Percentiles rank a stretch among this genome's conserved stretches.
These are phyloP conservation scores for Synanthedon andrenaeformis DNA, from an alignment of 2,888 invertebrate genomes.

Conservation along the genomic window DNA sequence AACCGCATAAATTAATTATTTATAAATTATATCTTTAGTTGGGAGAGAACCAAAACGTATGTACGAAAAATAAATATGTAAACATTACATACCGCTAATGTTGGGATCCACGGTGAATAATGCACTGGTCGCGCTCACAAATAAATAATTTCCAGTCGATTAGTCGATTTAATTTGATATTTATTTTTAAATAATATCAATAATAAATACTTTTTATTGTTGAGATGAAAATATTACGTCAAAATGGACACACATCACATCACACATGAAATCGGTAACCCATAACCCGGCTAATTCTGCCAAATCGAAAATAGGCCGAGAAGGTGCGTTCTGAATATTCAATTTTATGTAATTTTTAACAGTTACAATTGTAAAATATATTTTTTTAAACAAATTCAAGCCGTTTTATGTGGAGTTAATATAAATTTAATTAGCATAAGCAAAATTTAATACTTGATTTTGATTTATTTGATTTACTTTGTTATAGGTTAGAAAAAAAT, in stretches of 20 bases:
- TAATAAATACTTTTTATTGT: neutral
- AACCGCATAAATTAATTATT: too few relatives aligned
- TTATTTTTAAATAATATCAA: constrained; percentile 9
- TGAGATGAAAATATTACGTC: neutral
- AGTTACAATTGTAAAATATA: neutral
- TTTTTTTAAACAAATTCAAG: too few relatives aligned
- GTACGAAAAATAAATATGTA: neutral
- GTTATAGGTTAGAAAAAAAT: too few relatives aligned
- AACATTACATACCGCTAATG: constrained; percentile 30
- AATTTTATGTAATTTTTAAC: neutral
- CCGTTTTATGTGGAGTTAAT: too few relatives aligned
- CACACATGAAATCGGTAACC: neutral
- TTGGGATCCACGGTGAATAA: constrained; percentile 49
- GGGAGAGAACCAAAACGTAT: too few relatives aligned
- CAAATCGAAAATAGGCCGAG: constrained; percentile 3
- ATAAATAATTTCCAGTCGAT: constrained; percentile 5
- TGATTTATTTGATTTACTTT: too few relatives aligned
- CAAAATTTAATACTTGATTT: too few relatives aligned
- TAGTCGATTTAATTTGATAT: constrained; percentile 10
- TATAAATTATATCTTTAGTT: too few relatives aligned
- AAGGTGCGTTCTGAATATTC: constrained; percentile 1
- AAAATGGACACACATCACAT: neutral
- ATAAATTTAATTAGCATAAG: too few relatives aligned
- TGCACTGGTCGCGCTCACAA: neutral
- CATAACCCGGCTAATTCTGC: neutral